Evolutionary conservation across 1,140 invertebrate genomes (phyloP).

Genomic region (Dryas iulia): DNA sequence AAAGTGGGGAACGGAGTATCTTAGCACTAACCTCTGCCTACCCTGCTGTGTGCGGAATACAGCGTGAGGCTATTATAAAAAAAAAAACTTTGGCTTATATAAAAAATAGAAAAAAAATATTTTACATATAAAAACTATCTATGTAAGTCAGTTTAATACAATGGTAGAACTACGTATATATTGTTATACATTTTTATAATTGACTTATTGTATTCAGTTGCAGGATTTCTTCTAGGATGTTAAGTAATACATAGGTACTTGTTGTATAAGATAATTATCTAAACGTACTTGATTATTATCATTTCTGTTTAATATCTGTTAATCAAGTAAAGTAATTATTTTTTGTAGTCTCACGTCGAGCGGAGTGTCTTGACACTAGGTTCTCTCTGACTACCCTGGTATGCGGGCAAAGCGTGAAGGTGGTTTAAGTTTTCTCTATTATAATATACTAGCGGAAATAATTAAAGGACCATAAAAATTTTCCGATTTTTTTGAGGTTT

Average conservation of each 20-base stretch:
- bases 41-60: too few relatives aligned
- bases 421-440: too few relatives aligned
- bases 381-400: neutral
- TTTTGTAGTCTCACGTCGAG: neutral
- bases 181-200: neutral
- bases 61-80: too few relatives aligned
- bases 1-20: too few relatives aligned
- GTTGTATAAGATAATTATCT: neutral
- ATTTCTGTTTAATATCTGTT: neutral
- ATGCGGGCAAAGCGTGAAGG: neutral
- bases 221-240: constrained; percentile 19
- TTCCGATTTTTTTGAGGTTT: too few relatives aligned
- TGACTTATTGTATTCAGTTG: neutral
- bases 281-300: neutral
- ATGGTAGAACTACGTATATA: neutral
- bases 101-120: too few relatives aligned
- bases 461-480: too few relatives aligned
- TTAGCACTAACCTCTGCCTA: too few relatives aligned
- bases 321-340: neutral
- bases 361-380: neutral
- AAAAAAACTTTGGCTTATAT: too few relatives aligned
- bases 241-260: neutral
- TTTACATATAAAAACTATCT: too few relatives aligned
- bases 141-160: too few relatives aligned
- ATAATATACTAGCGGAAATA: too few relatives aligned